Evolutionary conservation across 2,113 vertebrate genomes (phyloP).

Genomic region (Apaloderma vittatum): DNA sequence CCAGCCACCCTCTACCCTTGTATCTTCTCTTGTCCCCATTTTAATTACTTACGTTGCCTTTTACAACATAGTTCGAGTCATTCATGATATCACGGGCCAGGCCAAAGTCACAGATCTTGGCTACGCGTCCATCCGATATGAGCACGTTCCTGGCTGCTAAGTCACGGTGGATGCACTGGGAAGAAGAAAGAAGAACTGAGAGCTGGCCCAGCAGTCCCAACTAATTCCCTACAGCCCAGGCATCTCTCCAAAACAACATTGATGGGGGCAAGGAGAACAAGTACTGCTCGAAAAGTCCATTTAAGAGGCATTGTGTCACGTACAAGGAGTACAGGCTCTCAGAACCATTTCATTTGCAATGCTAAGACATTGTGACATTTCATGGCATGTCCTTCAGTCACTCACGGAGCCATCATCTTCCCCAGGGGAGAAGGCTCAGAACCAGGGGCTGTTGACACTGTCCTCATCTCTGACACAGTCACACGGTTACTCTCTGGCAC

Average conservation of each 20-base stretch:
- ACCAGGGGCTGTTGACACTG: not conserved
- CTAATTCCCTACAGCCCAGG: not conserved
- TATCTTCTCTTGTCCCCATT: not conserved
- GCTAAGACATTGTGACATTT: not conserved
- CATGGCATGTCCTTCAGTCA: not conserved
- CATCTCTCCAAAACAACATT: not conserved
- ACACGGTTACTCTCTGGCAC: not conserved
- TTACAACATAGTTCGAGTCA: conserved; percentile 96
- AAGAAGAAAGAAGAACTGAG: not conserved
- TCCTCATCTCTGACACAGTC: not conserved
- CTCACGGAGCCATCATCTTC: not conserved
- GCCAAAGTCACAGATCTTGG: conserved; percentile 98
- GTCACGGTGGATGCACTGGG: conserved; percentile 97
- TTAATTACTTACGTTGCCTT: conserved; percentile 91
- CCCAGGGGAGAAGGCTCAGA: not conserved
- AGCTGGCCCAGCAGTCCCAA: not conserved
- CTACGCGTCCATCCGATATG: conserved; percentile 85
- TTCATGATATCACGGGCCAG: conserved; percentile 98
- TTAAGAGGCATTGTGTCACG: rapidly evolving
- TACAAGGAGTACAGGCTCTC: rapidly evolving
- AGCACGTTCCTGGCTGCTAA: conserved; percentile 95
- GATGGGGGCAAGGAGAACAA: rapidly evolving
- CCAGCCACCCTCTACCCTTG: not conserved
- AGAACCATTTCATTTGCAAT: not conserved
- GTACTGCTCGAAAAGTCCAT: not conserved